phyloP scores from a whole-genome alignment of 2,888 invertebrate genomes.

The Ceramica pisi region DNA sequence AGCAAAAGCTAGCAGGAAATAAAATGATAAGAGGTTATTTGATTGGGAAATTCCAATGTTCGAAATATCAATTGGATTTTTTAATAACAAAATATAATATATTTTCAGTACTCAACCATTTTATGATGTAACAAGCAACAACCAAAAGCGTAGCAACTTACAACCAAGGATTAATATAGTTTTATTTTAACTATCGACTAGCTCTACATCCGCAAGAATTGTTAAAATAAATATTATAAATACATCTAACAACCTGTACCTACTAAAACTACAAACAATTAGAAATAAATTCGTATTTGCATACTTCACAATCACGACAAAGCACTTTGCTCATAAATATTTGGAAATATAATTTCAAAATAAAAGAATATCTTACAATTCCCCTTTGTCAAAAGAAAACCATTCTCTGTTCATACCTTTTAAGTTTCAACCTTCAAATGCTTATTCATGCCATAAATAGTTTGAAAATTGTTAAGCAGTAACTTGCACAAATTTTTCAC shows the following conservation, averaged over 20 bases:
- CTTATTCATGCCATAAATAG: slow-evolving; percentile 75
- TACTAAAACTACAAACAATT: slow-evolving; percentile 3
- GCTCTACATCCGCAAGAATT: background rate
- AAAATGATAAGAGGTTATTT: background rate
- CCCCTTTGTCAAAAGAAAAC: slow-evolving; percentile 60
- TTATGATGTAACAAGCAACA: background rate
- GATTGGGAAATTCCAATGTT: background rate
- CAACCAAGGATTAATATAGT: background rate
- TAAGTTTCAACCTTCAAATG: slow-evolving; percentile 70
- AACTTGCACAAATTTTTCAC: slow-evolving; percentile 72
- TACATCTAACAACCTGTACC: background rate
- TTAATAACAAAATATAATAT: rapidly evolving
- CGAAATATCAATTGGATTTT: background rate
- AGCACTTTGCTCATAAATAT: slow-evolving; percentile 51
- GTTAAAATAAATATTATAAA: background rate
- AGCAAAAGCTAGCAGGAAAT: too few species aligned
- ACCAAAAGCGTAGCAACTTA: too few species aligned
- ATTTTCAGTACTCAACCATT: background rate
- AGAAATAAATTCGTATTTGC: slow-evolving; percentile 26
- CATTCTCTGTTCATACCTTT: slow-evolving; percentile 65
- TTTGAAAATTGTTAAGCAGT: slow-evolving; percentile 67
- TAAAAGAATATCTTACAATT: slow-evolving; percentile 54
- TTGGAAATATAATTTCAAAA: slow-evolving; percentile 65
- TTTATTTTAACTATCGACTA: background rate
- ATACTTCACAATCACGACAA: slow-evolving; percentile 22